Evolutionary conservation across 1,140 invertebrate genomes (phyloP), one percentile per base, ranked within the genome.

Genomic region (Saxidomus purpurata): DNA sequence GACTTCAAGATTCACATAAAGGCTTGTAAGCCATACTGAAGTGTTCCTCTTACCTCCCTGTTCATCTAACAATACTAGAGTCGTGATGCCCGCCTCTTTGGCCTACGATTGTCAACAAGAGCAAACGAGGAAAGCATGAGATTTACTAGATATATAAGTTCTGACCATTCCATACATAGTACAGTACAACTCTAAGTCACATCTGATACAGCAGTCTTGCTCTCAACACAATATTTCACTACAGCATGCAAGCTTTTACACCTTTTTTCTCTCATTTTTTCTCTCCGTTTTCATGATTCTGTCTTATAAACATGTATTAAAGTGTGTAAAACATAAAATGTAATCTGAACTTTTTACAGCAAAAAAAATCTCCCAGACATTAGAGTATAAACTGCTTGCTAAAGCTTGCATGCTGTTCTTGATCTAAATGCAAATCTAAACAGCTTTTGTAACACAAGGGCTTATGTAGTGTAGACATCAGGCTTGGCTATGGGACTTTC

Each of bases 1-100:
- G 63, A 67, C 25, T 71, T 19, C 4, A 82, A 43, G 25, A 17
- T 38, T 63, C 52, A 82, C 47, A 63, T 17, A 71, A 71, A 76
- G 40, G 38, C 40, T 19, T 79, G 40, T 25, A 31, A 52, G 47
- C 47, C 31, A 25, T 79, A 52, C 11, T 36, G 76, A 55, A 49
- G 67, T 79, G 76, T 79, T 67, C 47, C 28, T 61, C 86, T 89
- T 84, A 89, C 87, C 87, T 89, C 87, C 87, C 47, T 89, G 87
- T 43, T 89, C 87, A 77, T 89, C 87, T 84, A 89, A 89, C 47
- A 83, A 77, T n/a, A 89, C 87, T 28, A 89, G 87, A 49, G 87
- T 89, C 28, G 80, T 83, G 67, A 89, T 89, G 31, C 87, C 87
- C n/a, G 67, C 87, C 40, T 89, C 87, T 89, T 89, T 89, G 17